phyloP scores from a whole-genome alignment of 2,113 vertebrate species.

The Petaurus breviceps region DNA sequence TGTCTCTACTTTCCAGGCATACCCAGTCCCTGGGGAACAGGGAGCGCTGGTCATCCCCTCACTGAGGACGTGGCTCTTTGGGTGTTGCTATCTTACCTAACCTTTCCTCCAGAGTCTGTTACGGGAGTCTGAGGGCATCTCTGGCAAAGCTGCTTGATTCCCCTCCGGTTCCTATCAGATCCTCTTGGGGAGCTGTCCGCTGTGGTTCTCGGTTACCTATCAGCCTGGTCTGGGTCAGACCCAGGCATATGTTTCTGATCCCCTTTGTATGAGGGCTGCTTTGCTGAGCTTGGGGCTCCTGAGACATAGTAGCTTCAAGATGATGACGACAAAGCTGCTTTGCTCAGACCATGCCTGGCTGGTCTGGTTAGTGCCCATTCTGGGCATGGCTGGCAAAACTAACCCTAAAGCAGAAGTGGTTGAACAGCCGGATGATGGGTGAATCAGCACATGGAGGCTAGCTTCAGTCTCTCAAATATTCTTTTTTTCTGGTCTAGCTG shows the following conservation, averaged over 20 bases:
- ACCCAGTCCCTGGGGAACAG: neutral
- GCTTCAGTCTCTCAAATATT: neutral
- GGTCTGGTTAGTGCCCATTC: neutral
- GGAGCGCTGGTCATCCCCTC: constrained; percentile 42
- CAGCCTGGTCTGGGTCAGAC: too few relatives aligned
- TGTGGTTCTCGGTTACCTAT: neutral
- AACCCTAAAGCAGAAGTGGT: neutral
- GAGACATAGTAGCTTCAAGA: neutral
- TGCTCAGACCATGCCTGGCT: neutral
- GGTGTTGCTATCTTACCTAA: constrained; percentile 17
- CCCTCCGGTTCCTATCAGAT: neutral
- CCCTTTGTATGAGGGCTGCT: neutral
- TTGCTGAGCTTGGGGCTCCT: neutral
- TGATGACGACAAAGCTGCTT: neutral
- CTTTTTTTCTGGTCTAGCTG: neutral
- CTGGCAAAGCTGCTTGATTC: neutral
- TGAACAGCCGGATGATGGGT: neutral
- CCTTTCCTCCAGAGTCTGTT: neutral
- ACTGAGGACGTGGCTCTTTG: neutral
- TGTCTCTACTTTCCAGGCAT: neutral
- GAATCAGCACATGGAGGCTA: neutral
- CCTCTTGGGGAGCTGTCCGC: neutral
- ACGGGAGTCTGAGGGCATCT: neutral
- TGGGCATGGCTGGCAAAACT: neutral
- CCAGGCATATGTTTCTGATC: neutral